Conservation (phyloP, 92 coral and sea anemone species). For the Epizoanthus ramosus region DNA sequence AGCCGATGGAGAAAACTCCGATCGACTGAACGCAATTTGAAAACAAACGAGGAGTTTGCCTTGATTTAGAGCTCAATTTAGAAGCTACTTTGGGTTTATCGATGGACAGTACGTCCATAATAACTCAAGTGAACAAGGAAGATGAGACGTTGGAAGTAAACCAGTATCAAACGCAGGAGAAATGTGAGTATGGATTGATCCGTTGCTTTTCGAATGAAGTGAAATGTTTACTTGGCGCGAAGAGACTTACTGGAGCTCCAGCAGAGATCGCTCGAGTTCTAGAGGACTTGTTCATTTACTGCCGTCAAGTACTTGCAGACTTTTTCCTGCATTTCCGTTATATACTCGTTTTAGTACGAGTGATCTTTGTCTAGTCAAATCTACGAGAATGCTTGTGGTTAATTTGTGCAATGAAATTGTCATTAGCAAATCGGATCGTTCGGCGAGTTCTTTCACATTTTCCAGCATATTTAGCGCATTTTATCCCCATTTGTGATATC, state of each 20-base stretch:
- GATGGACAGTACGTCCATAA: conserved; percentile 99
- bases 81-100: conserved; percentile 41
- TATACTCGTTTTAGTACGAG: conserved; percentile 1
- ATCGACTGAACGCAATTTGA: conserved; percentile 43
- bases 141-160: conserved; percentile 88
- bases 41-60: conserved; percentile 37
- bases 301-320: conserved; percentile 37
- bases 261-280: conserved; percentile 5
- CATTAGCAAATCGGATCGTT: conserved; percentile 32
- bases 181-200: conserved; percentile 75
- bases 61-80: conserved; percentile 32
- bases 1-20: conserved; percentile 49
- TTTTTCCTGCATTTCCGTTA: conserved; percentile 27
- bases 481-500: background rate
- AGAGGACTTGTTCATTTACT: conserved; percentile 16
- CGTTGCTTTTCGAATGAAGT: conserved; percentile 45
- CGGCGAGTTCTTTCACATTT: conserved; percentile 24
- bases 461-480: conserved; percentile 24
- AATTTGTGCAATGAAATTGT: conserved; percentile 57
- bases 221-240: conserved; percentile 43
- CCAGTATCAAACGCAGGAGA: conserved; percentile 70
- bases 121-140: conserved; percentile 97
- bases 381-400: conserved; percentile 44
- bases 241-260: conserved; percentile 18
- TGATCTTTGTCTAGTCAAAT: conserved; percentile 23